phyloP scores from a whole-genome alignment of 1,140 invertebrate genomes.

The Hormaphis cornu region DNA sequence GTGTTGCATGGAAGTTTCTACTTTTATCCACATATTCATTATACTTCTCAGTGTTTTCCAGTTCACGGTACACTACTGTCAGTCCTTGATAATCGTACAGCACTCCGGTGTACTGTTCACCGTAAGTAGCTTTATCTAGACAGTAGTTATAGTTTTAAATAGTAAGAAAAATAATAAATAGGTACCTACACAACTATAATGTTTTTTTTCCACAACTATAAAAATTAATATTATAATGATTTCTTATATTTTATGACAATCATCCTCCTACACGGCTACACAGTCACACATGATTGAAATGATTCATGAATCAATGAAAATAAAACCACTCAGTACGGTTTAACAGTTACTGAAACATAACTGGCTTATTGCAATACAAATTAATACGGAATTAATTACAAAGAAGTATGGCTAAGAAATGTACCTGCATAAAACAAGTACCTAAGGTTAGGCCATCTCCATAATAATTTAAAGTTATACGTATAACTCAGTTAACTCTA shows the following conservation, averaged over 20 bases:
- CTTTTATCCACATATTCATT: neutral
- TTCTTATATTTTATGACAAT: neutral
- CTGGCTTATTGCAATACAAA: too few relatives aligned
- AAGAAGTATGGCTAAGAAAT: too few relatives aligned
- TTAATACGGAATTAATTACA: too few relatives aligned
- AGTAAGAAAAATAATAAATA: neutral
- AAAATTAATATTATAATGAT: neutral
- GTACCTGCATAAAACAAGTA: too few relatives aligned
- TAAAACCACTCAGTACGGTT: too few relatives aligned
- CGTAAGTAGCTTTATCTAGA: neutral
- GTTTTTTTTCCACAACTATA: neutral
- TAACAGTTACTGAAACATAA: too few relatives aligned
- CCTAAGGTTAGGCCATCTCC: too few relatives aligned
- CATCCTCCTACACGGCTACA: neutral
- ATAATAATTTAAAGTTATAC: too few relatives aligned
- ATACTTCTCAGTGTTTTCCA: neutral
- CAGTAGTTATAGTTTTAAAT: neutral
- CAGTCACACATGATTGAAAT: too few relatives aligned
- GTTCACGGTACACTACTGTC: neutral
- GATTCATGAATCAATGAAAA: too few relatives aligned
- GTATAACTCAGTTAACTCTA: too few relatives aligned
- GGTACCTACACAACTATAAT: neutral
- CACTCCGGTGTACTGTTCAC: constrained; percentile 9
- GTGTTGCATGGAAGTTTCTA: neutral
- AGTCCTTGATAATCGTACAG: constrained; percentile 9